Evolutionary conservation across 2,113 vertebrate genomes (phyloP).

Genomic region (Misgurnus anguillicaudatus): DNA sequence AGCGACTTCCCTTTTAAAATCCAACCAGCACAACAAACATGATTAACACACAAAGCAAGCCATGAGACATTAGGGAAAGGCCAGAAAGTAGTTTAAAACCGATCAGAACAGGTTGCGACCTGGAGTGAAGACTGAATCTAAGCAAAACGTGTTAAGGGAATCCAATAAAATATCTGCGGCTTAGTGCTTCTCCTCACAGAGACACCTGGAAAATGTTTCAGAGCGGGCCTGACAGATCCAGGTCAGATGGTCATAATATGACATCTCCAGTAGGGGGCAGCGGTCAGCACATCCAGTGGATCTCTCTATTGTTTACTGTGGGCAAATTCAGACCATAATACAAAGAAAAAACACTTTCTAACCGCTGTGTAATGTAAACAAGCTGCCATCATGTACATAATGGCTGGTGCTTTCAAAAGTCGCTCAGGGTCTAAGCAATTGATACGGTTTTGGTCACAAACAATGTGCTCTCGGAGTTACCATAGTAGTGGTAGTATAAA

Average conservation of each 20-base stretch:
- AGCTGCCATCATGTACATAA: not conserved
- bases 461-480: not conserved
- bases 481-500: not conserved
- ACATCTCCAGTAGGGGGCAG: constrained; percentile 42
- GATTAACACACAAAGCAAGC: not conserved
- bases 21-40: not conserved
- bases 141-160: not conserved
- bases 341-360: not conserved
- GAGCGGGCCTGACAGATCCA: constrained; percentile 46
- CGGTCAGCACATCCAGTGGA: not conserved
- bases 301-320: not conserved
- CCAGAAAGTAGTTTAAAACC: not conserved
- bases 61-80: not conserved
- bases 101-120: not conserved
- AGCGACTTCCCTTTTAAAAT: not conserved
- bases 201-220: constrained; percentile 51
- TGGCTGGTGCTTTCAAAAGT: not conserved
- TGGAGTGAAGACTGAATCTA: not conserved
- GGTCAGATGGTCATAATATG: constrained; percentile 44
- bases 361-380: constrained; percentile 13
- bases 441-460: not conserved
- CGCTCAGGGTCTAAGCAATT: not conserved
- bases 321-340: not conserved
- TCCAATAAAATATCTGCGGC: constrained; percentile 4
- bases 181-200: constrained; percentile 11